phyloP scores from a whole-genome alignment of 2,888 invertebrate species.

The Neria commutata region DNA sequence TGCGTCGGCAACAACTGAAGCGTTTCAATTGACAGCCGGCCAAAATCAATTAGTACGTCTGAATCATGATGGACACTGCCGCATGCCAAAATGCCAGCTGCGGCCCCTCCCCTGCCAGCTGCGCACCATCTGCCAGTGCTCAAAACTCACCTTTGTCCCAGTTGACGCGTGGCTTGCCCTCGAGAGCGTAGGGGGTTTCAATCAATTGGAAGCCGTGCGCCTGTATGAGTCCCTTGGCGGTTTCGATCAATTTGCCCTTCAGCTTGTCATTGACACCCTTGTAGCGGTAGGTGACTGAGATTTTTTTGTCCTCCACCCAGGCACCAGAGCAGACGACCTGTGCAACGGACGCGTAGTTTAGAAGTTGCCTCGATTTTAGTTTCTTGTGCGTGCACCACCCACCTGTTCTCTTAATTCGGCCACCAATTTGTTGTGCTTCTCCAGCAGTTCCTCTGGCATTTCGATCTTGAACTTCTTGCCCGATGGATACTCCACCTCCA shows the following conservation, averaged over 20 bases:
- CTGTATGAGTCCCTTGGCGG: slow-evolving; percentile 71
- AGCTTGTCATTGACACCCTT: slow-evolving; percentile 71
- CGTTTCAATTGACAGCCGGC: too few relatives aligned
- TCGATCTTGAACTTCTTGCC: slow-evolving; percentile 78
- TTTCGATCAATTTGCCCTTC: slow-evolving; percentile 66
- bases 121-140: neutral
- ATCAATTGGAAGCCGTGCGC: slow-evolving; percentile 72
- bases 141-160: slow-evolving; percentile 73
- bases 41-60: too few relatives aligned
- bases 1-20: too few relatives aligned
- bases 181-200: slow-evolving; percentile 74
- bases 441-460: slow-evolving; percentile 74
- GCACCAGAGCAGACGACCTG: slow-evolving; percentile 74
- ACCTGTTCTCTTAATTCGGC: slow-evolving; percentile 72
- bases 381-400: neutral
- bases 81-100: too few relatives aligned
- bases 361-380: neutral
- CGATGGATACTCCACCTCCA: slow-evolving; percentile 78
- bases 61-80: too few relatives aligned
- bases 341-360: too few relatives aligned
- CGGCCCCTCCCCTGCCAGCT: too few relatives aligned
- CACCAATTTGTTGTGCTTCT: slow-evolving; percentile 71
- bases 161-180: slow-evolving; percentile 78
- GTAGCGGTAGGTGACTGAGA: slow-evolving; percentile 75
- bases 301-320: slow-evolving; percentile 80